Conservation (phyloP, 2,888 invertebrate species). For the Lasioglossum marginatum region DNA sequence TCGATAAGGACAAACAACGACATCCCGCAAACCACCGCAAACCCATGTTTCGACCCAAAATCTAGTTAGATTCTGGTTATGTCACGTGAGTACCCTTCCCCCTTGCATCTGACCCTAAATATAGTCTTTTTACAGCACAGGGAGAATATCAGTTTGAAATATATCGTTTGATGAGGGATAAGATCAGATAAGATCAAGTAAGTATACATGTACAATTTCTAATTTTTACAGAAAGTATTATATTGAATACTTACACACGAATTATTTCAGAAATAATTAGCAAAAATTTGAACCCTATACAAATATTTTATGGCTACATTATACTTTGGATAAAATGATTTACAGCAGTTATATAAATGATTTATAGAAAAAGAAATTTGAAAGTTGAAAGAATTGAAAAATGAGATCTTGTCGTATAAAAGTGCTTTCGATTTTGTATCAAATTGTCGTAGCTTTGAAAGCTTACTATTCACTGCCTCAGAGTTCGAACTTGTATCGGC, state of each 20-base stretch:
- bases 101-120: constrained; percentile 90
- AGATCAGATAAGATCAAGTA: constrained; percentile 92
- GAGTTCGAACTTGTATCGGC: neutral
- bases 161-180: constrained; percentile 94
- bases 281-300: constrained; percentile 92
- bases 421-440: constrained; percentile 87
- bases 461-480: constrained; percentile 25
- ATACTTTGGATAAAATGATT: constrained; percentile 93
- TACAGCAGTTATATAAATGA: constrained; percentile 88
- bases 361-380: constrained; percentile 87
- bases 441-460: constrained; percentile 77
- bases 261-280: constrained; percentile 92
- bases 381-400: constrained; percentile 87
- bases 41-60: too few species aligned
- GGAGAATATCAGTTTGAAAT: constrained; percentile 98
- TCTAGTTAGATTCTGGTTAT: too few species aligned
- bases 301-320: constrained; percentile 97
- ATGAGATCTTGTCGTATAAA: constrained; percentile 86
- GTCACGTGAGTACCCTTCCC: too few species aligned
- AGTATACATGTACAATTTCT: constrained; percentile 77
- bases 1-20: too few species aligned
- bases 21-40: too few species aligned
- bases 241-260: neutral
- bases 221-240: neutral
- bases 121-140: constrained; percentile 91